Base-by-base conservation (phyloP, 2,113 vertebrate species). In the Terrapene triunguis region DNA sequence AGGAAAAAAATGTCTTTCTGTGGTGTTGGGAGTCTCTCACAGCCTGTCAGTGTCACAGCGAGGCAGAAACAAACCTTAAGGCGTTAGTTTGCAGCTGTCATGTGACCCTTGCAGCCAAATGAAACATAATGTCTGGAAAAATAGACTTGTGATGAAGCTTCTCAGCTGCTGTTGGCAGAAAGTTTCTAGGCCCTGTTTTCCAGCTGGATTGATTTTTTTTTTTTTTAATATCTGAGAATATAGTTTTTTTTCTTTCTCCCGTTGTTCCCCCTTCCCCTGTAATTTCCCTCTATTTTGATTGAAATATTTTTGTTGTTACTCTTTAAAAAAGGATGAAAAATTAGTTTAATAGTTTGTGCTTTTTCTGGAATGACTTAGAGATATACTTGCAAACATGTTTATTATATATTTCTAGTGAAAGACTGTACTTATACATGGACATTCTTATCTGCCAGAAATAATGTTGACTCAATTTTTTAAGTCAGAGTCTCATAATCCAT, bases 71-170 rank as follows among this genome's bases (percentile, higher is more conserved):
- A 91, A 96, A 97, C 98, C 98, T 97, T 96, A 88, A 96, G 89
- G 97, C 97, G 96, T 98, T 98, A 95, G 96, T 95, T 97, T 95
- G 98, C 99, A 98, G 98, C 98, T 98, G 98, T 98, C 97, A 87
- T 98, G 98, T 98, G 98, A 99, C 98, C 98, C 97, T 93, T 95
- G 94, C 92, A 97, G 98, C 98, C 98, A 96, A 97, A 95, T 96
- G 94, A 96, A 98, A 92, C 98, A 95, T 96, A 96, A 96, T 96
- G 98, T 97, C 98, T 97, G 97, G 93, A 90, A 90, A 91, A 95
- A 89, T 69, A 79, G 97, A 97, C 98, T 93, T 80, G 82, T 84
- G 97, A 87, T 94, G 98, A 98, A 98, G 94, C 90, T 76, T 95
- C 98, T 98, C 98, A 97, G 98, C 98, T 98, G 98, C 98, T 96